Evolutionary conservation across 2,888 invertebrate species (phyloP).

Genomic region (Cosmia pyralina): DNA sequence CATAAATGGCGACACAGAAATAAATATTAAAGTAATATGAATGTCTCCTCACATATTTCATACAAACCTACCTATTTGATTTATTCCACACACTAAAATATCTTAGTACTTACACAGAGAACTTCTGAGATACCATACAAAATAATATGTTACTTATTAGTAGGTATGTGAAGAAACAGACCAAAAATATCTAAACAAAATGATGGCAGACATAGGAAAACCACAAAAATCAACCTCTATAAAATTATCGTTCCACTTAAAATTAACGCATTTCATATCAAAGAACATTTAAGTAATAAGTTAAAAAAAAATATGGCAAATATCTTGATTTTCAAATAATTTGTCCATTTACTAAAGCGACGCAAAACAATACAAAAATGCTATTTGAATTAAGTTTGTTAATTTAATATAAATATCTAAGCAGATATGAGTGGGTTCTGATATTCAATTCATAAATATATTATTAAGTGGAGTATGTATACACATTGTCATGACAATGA

Average conservation of each 20-base stretch:
- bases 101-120: constrained; percentile 46
- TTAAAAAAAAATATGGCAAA: constrained; percentile 44
- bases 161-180: constrained; percentile 37
- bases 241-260: constrained; percentile 17
- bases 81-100: constrained; percentile 30
- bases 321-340: constrained; percentile 14
- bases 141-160: constrained; percentile 21
- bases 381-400: constrained; percentile 34
- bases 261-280: constrained; percentile 27
- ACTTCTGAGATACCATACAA: constrained; percentile 32
- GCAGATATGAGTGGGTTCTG: constrained; percentile 86
- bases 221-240: constrained; percentile 30
- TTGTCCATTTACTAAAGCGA: constrained; percentile 11
- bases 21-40: constrained; percentile 35
- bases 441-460: constrained; percentile 76
- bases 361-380: constrained; percentile 21
- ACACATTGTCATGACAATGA: constrained; percentile 82
- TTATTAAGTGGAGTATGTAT: constrained; percentile 79
- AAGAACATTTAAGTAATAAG: constrained; percentile 3
- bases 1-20: constrained; percentile 47
- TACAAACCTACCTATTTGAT: constrained; percentile 24
- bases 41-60: constrained; percentile 32
- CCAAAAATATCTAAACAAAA: background rate
- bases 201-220: constrained; percentile 24
- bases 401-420: constrained; percentile 78